Evolutionary conservation across 2,888 invertebrate genomes (phyloP).

Genomic region (Lycaena phlaeas): DNA sequence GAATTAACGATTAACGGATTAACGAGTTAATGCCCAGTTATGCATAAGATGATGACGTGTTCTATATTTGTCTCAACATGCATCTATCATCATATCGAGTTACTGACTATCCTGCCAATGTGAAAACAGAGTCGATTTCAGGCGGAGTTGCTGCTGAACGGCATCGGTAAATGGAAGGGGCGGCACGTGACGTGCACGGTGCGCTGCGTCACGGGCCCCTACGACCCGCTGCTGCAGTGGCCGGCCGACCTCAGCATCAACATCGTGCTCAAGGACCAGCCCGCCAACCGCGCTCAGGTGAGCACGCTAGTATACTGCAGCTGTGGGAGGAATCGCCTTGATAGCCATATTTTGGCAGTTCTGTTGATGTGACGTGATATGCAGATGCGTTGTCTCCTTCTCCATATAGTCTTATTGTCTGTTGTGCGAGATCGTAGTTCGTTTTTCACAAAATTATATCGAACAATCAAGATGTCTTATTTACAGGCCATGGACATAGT

Average conservation of each 20-base stretch:
- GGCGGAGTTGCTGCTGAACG: slow-evolving; percentile 81
- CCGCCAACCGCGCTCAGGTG: slow-evolving; percentile 57
- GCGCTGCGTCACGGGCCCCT: slow-evolving; percentile 78
- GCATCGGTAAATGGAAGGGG: slow-evolving; percentile 83
- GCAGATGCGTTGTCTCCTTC: too few species aligned
- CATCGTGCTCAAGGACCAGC: slow-evolving; percentile 77
- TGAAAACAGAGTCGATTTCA: slow-evolving; percentile 38
- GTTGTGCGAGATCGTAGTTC: too few species aligned
- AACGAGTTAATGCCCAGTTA: too few species aligned
- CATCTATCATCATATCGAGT: too few species aligned
- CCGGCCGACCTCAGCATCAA: slow-evolving; percentile 79
- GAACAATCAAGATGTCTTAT: slow-evolving; percentile 15
- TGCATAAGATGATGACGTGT: too few species aligned
- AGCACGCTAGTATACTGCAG: not conserved
- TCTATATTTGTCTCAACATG: not conserved
- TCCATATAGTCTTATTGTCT: too few species aligned
- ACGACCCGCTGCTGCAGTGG: slow-evolving; percentile 81
- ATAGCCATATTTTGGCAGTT: too few species aligned
- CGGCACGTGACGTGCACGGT: slow-evolving; percentile 80
- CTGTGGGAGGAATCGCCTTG: too few species aligned
- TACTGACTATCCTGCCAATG: too few species aligned
- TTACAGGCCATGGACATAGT: slow-evolving; percentile 75
- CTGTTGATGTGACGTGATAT: too few species aligned
- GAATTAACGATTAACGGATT: too few species aligned
- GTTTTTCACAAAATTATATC: too few species aligned